These are phyloP conservation scores for Enhydra lutris DNA, from an alignment of 2,113 vertebrate species.

Conservation along the genomic window DNA sequence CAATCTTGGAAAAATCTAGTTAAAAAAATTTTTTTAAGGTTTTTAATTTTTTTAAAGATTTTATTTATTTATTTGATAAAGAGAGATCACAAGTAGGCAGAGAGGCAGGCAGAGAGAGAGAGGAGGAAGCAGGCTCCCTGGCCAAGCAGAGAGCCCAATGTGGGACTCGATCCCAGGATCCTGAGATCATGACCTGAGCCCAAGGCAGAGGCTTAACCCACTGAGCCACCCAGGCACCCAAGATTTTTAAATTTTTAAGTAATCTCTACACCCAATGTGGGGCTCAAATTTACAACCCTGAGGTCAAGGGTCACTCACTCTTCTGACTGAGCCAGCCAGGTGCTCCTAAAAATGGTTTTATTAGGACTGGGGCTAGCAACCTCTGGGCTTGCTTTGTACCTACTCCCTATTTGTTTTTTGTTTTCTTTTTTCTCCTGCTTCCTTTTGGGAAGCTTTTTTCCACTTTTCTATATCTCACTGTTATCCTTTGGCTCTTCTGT, in stretches of 20 bases:
- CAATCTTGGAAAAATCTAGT: neutral
- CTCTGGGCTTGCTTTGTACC: neutral
- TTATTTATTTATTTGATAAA: no score
- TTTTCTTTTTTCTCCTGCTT: neutral
- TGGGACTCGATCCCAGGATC: no score
- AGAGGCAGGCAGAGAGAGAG: no score
- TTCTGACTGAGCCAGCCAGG: neutral
- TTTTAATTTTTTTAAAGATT: neutral
- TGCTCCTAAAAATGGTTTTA: neutral
- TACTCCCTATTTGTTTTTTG: neutral
- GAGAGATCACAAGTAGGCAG: no score
- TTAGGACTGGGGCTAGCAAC: neutral
- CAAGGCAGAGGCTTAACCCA: no score
- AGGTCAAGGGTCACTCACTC: neutral
- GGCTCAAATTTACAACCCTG: neutral
- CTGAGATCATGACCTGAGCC: no score
- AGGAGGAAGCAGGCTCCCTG: no score
- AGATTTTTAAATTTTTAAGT: neutral
- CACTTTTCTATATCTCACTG: accelerated
- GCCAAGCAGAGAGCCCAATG: no score
- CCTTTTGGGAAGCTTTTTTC: neutral
- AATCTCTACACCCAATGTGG: neutral
- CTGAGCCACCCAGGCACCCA: no score
- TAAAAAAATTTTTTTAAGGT: neutral
- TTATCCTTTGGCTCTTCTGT: neutral